Percentiles rank a stretch among this genome's conserved stretches.
Evolutionary conservation across 2,888 invertebrate genomes (phyloP).

Genomic region (Ormyrus thymus): DNA sequence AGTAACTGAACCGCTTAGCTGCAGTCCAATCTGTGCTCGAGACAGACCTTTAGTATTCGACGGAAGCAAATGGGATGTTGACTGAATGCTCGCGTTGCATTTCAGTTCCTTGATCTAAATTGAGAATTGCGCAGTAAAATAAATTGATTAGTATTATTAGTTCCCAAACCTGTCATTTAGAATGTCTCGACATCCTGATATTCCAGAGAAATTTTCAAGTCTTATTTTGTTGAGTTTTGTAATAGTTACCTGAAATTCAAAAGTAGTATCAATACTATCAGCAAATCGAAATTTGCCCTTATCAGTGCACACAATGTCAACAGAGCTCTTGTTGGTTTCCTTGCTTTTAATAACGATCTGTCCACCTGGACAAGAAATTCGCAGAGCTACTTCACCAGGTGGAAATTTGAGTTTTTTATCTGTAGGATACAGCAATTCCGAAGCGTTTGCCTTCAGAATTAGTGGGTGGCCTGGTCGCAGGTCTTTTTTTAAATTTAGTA

Average conservation of each 20-base stretch:
- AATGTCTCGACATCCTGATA: too few relatives aligned
- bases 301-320: neutral
- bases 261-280: neutral
- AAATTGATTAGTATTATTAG: neutral
- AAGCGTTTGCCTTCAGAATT: slow-evolving; percentile 1
- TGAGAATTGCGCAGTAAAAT: neutral
- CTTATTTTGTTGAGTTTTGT: neutral
- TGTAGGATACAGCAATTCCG: slow-evolving; percentile 17
- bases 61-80: neutral
- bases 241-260: neutral
- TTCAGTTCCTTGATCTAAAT: slow-evolving; percentile 15
- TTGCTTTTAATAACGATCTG: neutral
- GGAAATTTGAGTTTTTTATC: neutral
- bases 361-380: slow-evolving; percentile 4
- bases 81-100: neutral
- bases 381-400: neutral
- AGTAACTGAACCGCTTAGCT: neutral
- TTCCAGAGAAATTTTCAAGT: neutral
- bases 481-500: neutral
- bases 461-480: neutral
- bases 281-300: slow-evolving; percentile 29
- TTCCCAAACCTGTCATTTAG: neutral
- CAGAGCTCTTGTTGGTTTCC: neutral
- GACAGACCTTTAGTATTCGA: neutral
- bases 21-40: neutral